Base-by-base conservation (phyloP, 2,888 invertebrate genomes). In the Pinctada fucata region DNA sequence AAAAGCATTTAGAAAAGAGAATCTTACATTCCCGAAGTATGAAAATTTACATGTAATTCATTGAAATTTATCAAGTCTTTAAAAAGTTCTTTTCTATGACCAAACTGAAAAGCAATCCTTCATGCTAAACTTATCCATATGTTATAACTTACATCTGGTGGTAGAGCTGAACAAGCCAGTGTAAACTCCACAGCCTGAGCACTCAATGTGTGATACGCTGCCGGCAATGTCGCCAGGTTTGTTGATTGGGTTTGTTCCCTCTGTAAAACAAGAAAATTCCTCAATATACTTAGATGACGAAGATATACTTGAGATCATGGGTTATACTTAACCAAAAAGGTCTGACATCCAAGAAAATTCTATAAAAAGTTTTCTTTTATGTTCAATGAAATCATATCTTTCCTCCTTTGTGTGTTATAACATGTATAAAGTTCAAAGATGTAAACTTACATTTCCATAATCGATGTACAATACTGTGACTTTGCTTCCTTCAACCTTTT, bases 401-500 rank as follows among this genome's bases (percentile, higher is more conserved):
- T 31, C 31, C 31, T 31, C 31, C 31, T 31, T 31, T 31, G 31
- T 31, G 31, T 31, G 31, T 31, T 31, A 31, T n/a, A n/a, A n/a
- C n/a, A n/a, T n/a, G n/a, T n/a, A 52, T 47, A 75, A 68, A 50
- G 51, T 47, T 3, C 50, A n/a, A 16, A 58, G n/a, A 73, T 64
- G 58, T 63, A 73, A 6, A 90, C 93, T 90, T 87, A 94, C 94
- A 93, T 99, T 99, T 86, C 99, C 99, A 91, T 97, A 99, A 92
- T 99, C 99, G 86, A 99, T 95, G 93, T 97, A 99, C 83, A 96
- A 94, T 52, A 99, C 96, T 75, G 95, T 95, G 13, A 95, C 96
- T 88, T 96, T 95, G 31, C 79, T 76, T 63, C 96, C 96, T 80
- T 93, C 92, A 3, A 95, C 94, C 65, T 94, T 94, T 90, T 98